Evolutionary conservation across 2,113 vertebrate species (phyloP).

Genomic region (Sitta europaea): DNA sequence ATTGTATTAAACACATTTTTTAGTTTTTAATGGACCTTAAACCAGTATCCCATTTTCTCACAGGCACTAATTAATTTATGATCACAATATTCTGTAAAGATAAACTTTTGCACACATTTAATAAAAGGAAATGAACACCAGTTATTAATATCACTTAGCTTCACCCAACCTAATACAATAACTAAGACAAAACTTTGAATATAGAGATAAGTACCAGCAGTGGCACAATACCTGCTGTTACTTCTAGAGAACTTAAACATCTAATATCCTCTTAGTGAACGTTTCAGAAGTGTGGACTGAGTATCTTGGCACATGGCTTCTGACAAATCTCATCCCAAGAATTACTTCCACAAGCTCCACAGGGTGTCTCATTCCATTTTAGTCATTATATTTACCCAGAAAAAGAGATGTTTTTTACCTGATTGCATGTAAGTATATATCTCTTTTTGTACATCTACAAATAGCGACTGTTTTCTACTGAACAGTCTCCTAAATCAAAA

Average conservation of each 20-base stretch:
- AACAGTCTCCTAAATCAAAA: neutral
- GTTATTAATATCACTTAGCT: neutral
- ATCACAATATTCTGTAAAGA: neutral
- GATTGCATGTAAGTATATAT: neutral
- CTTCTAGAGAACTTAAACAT: neutral
- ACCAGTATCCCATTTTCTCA: neutral
- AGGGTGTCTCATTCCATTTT: rapidly evolving
- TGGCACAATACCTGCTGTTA: neutral
- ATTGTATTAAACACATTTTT: neutral
- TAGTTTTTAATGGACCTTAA: neutral
- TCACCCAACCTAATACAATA: neutral
- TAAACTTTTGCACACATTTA: neutral
- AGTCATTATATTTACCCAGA: neutral
- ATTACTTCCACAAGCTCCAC: neutral
- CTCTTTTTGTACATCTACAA: neutral
- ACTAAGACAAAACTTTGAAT: neutral
- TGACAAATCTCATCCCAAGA: neutral
- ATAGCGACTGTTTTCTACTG: neutral
- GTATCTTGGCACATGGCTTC: neutral
- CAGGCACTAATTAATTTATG: neutral
- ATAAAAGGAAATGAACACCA: neutral
- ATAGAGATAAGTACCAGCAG: neutral
- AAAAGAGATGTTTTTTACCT: neutral
- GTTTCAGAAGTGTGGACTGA: neutral
- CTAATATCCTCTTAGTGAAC: neutral